Evolutionary conservation across 2,113 vertebrate species (phyloP).

Genomic region (Corvus moneduloides): DNA sequence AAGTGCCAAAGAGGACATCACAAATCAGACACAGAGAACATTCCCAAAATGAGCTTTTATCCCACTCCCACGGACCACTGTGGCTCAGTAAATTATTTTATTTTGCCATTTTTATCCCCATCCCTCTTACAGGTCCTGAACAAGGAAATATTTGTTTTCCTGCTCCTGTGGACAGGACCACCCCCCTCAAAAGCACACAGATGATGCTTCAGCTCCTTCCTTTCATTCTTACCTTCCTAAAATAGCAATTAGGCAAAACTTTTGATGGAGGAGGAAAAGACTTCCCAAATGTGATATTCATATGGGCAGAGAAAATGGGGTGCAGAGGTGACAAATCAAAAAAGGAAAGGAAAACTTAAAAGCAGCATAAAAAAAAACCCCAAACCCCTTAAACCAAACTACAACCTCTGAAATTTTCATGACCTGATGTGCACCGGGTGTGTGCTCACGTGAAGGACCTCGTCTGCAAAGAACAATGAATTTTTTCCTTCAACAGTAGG

Average conservation of each 20-base stretch:
- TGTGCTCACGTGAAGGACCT: not conserved
- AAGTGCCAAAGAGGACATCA: not conserved
- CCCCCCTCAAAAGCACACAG: not conserved
- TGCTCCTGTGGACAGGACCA: not conserved
- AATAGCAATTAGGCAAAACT: not conserved
- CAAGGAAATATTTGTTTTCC: not conserved
- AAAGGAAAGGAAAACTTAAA: not conserved
- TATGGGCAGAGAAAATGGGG: not conserved
- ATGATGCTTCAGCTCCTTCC: not conserved
- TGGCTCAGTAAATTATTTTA: not conserved
- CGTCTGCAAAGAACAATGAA: not conserved
- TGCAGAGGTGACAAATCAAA: not conserved
- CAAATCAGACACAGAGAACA: not conserved
- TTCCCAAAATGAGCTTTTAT: not conserved
- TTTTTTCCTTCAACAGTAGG: not conserved
- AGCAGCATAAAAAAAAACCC: not conserved
- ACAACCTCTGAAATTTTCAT: not conserved
- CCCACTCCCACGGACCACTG: not conserved
- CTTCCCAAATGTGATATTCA: not conserved
- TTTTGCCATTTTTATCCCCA: not conserved
- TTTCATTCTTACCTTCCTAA: not conserved
- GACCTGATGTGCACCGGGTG: rapidly evolving
- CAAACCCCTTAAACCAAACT: not conserved
- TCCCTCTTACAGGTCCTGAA: not conserved
- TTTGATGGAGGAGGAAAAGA: not conserved